Base-by-base conservation (phyloP, 2,888 invertebrate species). In the Seira sanloemensis region DNA sequence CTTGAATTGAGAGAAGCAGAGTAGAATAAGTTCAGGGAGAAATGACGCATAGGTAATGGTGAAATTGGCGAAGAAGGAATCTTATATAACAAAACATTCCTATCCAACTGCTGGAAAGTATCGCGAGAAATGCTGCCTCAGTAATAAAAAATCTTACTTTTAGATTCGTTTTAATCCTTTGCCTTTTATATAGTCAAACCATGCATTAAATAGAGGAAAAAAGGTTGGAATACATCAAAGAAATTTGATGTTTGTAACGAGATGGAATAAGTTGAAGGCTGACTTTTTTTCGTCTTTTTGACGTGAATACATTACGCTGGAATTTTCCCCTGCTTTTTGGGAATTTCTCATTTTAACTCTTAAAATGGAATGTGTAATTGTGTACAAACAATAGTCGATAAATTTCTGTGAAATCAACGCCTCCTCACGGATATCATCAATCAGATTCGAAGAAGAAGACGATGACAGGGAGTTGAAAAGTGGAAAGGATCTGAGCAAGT, bases 101-200 rank as follows among this genome's bases (percentile, higher is more conserved):
- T 18, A 2, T 50, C n/a, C n/a, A n/a, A n/a, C 16, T 37, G 37
- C 16, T 50, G 2, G 16, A 50, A 50, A 50, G n/a, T n/a, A 50
- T 21, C 18, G 46, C 12, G 19, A 69, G 19, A 9, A 24, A 25
- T 25, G 12, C 26, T 25, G 25, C 21, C 18, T 67, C 26, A 27
- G n/a, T 62, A 65, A 74, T n/a, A 58, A 74, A 27, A 24, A 54
- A 26, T 58, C 58, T 24, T 23, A 65, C 50, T 25, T 76, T 23
- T n/a, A n/a, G n/a, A n/a, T n/a, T n/a, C n/a, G n/a, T n/a, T n/a
- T n/a, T n/a, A n/a, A n/a, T 69, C 50, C 18, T 26, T 77, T 67
- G 2, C 67, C 26, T 69, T 50, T 50, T 50, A 50, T 50, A 50
- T 2, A 50, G 50, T 50, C n/a, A 50, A n/a, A 12, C 50, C 50